A percentile compares a stretch with the other conserved stretches of the same genome.
phyloP scores from a whole-genome alignment of 2,888 invertebrate species.

The Diaperis boleti region DNA sequence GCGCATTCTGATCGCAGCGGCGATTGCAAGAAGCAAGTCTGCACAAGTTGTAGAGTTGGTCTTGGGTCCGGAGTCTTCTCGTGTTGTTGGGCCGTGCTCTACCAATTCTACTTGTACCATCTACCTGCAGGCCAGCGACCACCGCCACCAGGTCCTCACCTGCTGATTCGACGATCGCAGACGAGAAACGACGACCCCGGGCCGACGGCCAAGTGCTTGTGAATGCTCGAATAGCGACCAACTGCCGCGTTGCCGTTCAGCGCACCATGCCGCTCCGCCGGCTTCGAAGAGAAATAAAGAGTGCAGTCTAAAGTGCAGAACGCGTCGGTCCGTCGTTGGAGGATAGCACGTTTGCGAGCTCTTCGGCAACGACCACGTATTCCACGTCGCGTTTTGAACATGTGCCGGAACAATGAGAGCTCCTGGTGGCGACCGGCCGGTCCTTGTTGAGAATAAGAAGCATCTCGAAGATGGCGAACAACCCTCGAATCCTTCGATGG shows the following conservation, averaged over 20 bases:
- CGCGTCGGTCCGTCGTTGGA: slow-evolving; percentile 31
- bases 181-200: slow-evolving; percentile 20
- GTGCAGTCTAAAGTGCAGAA: slow-evolving; percentile 27
- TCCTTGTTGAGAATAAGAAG: no score
- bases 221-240: slow-evolving; percentile 38
- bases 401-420: slow-evolving; percentile 40
- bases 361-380: slow-evolving; percentile 23
- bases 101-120: no score
- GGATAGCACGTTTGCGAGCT: slow-evolving; percentile 15
- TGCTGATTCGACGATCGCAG: slow-evolving; percentile 38
- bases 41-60: slow-evolving; percentile 5
- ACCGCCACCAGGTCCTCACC: slow-evolving; percentile 38
- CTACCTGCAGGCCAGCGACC: slow-evolving; percentile 33
- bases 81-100: no score
- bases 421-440: slow-evolving; percentile 19
- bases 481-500: slow-evolving; percentile 22
- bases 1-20: slow-evolving; percentile 49
- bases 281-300: slow-evolving; percentile 12
- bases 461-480: slow-evolving; percentile 15
- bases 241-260: slow-evolving; percentile 44
- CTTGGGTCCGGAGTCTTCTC: slow-evolving; percentile 3
- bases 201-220: slow-evolving; percentile 39
- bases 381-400: slow-evolving; percentile 32
- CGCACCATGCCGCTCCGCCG: slow-evolving; percentile 46
- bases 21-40: slow-evolving; percentile 43